Conservation (phyloP, 2,113 vertebrate species). For the Xyrauchen texanus region DNA sequence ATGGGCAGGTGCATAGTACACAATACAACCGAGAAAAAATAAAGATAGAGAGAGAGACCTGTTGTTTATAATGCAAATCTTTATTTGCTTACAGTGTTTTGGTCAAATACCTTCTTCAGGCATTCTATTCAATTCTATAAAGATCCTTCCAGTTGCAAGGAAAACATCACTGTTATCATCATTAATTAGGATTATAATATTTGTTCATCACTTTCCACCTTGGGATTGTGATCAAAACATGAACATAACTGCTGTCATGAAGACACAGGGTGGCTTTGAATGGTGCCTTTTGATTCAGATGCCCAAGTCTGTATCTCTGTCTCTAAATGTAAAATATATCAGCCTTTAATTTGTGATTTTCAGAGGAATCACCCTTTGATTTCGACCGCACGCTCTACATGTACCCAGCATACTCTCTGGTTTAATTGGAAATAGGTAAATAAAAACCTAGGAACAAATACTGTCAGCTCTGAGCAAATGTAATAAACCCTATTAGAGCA, state of each 20-base stretch:
- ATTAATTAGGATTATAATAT: too few relatives aligned
- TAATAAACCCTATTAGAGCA: conserved; percentile 21
- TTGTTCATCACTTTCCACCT: too few relatives aligned
- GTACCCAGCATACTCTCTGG: conserved; percentile 32
- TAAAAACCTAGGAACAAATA: not conserved
- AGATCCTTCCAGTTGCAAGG: too few relatives aligned
- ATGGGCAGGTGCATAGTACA: too few relatives aligned
- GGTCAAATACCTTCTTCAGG: too few relatives aligned
- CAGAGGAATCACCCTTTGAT: conserved; percentile 39
- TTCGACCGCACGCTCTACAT: conserved; percentile 23
- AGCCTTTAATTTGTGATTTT: conserved; percentile 45
- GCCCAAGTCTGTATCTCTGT: conserved; percentile 3
- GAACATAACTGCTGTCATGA: not conserved
- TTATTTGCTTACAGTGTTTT: too few relatives aligned
- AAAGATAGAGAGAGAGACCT: too few relatives aligned
- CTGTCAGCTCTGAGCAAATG: conserved; percentile 7
- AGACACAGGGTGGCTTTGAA: conserved; percentile 49
- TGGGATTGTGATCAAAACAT: too few relatives aligned
- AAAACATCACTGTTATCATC: too few relatives aligned
- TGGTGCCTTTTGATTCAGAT: conserved; percentile 44
- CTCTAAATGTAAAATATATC: conserved; percentile 10
- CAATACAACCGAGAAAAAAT: too few relatives aligned
- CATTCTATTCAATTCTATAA: too few relatives aligned
- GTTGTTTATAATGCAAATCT: too few relatives aligned
- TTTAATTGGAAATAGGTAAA: conserved; percentile 24